Base-by-base conservation (phyloP, 2,797 vertebrate genomes). In the Hoplostethus atlanticus region DNA sequence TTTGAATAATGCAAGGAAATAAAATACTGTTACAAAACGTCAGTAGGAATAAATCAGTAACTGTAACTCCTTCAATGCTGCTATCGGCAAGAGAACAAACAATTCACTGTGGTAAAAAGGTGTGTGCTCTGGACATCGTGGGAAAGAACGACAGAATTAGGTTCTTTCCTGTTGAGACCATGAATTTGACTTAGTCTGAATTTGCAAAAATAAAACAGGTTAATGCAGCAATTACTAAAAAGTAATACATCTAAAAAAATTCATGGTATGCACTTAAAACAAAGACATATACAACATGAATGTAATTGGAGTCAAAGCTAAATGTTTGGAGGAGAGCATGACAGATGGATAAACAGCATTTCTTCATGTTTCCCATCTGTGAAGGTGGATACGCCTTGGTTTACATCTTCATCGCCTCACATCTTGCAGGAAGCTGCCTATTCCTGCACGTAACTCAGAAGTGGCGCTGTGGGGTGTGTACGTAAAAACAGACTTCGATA, bases 201-300 rank as follows among this genome's bases (percentile, higher is more conserved):
- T 28, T 28, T 28, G 28, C 28, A 28, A 28, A 28, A 28, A 28
- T 28, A 28, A 28, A 28, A 28, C 28, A 28, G 28, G 28, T 28
- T 28, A 28, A 28, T 28, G 28, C 3, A 28, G 28, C 2, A 1
- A 28, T 3, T 28, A 28, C 28, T 28, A 28, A 28, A 28, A 3
- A 28, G 28, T 28, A 28, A 28, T 28, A 28, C 28, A 28, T 28
- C 28, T 28, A 28, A 28, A 28, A 28, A 28, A 28, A 2, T 28
- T 3, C 1, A 28, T 28, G 28, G 28, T 28, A 16, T 64, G 64
- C 62, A 36, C 6, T 8, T 69, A 21, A 53, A 40, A 55, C 17
- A 74, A 8, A 64, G 77, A 76, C 62, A 64, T 68, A 74, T 77
- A 64, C n/a, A 52, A 77, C 76, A 62, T 74, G 28, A 69, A 48